Evolutionary conservation across 2,888 invertebrate genomes (phyloP).

Genomic region (Spodoptera littoralis): DNA sequence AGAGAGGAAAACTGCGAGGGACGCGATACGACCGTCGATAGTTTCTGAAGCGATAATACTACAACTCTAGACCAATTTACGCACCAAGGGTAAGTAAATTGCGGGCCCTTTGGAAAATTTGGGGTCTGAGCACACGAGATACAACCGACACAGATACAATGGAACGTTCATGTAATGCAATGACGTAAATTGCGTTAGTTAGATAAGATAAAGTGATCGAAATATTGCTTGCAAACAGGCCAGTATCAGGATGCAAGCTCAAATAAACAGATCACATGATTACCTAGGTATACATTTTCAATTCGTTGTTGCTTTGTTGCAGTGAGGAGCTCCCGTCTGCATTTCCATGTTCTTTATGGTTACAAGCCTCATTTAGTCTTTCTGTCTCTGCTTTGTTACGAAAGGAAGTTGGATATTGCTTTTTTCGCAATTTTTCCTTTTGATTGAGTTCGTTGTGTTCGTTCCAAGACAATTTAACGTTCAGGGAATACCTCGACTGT

Average conservation of each 20-base stretch:
- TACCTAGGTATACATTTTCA: slow-evolving; percentile 37
- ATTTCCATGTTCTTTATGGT: slow-evolving; percentile 49
- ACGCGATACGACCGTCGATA: slow-evolving; percentile 60
- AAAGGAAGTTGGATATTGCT: slow-evolving; percentile 50
- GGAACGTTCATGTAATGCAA: slow-evolving; percentile 36
- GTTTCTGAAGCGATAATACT: slow-evolving; percentile 69
- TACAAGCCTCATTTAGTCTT: slow-evolving; percentile 55
- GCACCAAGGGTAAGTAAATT: slow-evolving; percentile 66
- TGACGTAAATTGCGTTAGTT: slow-evolving; percentile 43
- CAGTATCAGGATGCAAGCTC: slow-evolving; percentile 9
- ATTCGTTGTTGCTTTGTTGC: slow-evolving; percentile 36
- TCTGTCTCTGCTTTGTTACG: slow-evolving; percentile 50
- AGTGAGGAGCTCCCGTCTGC: slow-evolving; percentile 43
- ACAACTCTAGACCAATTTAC: slow-evolving; percentile 69
- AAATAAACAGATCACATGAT: slow-evolving; percentile 46
- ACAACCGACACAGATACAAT: slow-evolving; percentile 43
- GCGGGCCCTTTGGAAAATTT: slow-evolving; percentile 57
- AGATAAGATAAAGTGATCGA: slow-evolving; percentile 41
- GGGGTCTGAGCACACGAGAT: slow-evolving; percentile 56
- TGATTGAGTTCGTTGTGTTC: slow-evolving; percentile 50
- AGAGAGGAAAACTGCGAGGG: slow-evolving; percentile 60
- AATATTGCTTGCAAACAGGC: slow-evolving; percentile 23
- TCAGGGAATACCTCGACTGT: slow-evolving; percentile 41
- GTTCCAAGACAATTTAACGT: slow-evolving; percentile 39
- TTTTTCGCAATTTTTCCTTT: slow-evolving; percentile 51